A percentile compares a stretch with the other conserved stretches of the same genome.
Conservation (phyloP, 1,140 invertebrate genomes). For the Piezodorus guildinii region DNA sequence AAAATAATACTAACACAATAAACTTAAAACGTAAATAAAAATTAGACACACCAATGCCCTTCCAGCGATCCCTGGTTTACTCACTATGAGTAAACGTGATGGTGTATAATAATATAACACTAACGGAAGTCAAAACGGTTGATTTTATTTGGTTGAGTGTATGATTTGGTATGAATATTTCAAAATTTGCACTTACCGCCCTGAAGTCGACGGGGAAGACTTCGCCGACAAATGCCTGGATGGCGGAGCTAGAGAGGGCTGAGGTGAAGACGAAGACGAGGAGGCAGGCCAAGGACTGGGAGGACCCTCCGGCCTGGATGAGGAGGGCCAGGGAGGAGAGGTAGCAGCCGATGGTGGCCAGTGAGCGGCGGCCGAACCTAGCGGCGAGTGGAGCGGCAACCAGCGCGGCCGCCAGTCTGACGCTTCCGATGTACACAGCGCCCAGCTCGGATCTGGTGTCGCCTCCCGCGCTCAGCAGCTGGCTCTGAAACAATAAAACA, state of each 20-base stretch:
- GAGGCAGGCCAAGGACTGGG: neutral
- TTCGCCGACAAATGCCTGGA: neutral
- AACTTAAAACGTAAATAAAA: no score
- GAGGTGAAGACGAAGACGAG: constrained; percentile 8
- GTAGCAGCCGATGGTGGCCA: neutral
- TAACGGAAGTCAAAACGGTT: no score
- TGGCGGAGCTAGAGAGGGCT: neutral
- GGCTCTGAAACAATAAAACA: neutral
- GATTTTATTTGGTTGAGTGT: no score
- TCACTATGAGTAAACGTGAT: no score
- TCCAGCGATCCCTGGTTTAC: no score
- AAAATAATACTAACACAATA: no score
- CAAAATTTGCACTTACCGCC: neutral
- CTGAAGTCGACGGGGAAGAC: constrained; percentile 7
- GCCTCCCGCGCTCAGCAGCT: neutral
- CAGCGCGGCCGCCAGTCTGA: neutral
- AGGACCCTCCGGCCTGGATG: neutral
- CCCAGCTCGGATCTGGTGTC: neutral
- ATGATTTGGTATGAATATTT: no score
- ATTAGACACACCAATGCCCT: no score
- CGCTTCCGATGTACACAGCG: neutral
- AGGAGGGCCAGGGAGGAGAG: neutral
- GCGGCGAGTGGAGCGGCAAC: neutral
- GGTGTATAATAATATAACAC: no score
- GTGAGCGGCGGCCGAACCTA: neutral